Evolutionary conservation across 2,888 invertebrate species (phyloP).

Genomic region (Dynastes grantii): DNA sequence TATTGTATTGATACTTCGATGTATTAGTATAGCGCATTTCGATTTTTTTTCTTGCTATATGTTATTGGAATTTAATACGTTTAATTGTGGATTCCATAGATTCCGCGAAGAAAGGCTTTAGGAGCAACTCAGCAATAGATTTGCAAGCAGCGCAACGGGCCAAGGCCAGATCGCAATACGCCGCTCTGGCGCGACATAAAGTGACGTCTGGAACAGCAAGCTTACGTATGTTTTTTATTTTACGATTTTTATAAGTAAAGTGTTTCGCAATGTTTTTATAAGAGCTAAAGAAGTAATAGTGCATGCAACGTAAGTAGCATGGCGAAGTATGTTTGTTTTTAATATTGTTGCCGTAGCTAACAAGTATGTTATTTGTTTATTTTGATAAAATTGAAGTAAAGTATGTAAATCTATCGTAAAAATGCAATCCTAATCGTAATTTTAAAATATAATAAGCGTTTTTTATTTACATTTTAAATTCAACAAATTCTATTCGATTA

Average conservation of each 20-base stretch:
- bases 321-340: constrained; percentile 23
- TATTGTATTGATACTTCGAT: not conserved
- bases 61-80: too few relatives aligned
- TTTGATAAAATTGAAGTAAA: too few relatives aligned
- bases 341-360: constrained; percentile 8
- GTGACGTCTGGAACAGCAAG: constrained; percentile 77
- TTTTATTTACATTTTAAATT: too few relatives aligned
- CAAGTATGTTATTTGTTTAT: not conserved
- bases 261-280: constrained; percentile 11
- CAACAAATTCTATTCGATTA: too few relatives aligned
- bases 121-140: constrained; percentile 95
- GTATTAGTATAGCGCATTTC: too few relatives aligned
- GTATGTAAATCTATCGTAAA: too few relatives aligned
- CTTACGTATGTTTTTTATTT: constrained; percentile 78
- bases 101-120: constrained; percentile 73
- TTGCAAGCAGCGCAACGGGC: constrained; percentile 92
- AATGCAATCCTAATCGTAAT: too few relatives aligned
- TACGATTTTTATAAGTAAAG: not conserved
- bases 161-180: constrained; percentile 87
- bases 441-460: too few relatives aligned
- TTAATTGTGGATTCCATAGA: constrained; percentile 57
- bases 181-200: constrained; percentile 85
- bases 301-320: constrained; percentile 22
- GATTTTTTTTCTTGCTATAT: too few relatives aligned
- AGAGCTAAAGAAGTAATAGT: constrained; percentile 1